These are phyloP conservation scores for Caenorhabditis briggsae DNA, from an alignment of 1,140 invertebrate species.

Conservation along the genomic window DNA sequence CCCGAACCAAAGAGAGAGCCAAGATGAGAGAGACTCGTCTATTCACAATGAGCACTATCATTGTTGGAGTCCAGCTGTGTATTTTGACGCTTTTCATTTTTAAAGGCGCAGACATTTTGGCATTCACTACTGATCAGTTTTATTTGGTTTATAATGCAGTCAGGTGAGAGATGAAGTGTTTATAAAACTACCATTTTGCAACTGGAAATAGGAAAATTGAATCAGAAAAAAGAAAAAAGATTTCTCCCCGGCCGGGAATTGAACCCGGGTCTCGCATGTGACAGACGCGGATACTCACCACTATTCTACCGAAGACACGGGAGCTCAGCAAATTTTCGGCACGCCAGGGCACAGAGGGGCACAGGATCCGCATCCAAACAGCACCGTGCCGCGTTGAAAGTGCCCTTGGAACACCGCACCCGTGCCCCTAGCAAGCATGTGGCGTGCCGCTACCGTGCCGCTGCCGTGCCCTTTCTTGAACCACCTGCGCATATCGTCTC, in stretches of 20 bases:
- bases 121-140: conserved; percentile 52
- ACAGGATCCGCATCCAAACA: no score
- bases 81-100: conserved; percentile 23
- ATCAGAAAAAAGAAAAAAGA: neutral
- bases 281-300: conserved; percentile 73
- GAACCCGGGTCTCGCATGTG: conserved; percentile 74
- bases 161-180: conserved; percentile 22
- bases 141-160: conserved; percentile 58
- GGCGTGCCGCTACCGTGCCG: no score
- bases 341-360: no score
- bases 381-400: no score
- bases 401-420: no score
- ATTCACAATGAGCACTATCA: conserved; percentile 34
- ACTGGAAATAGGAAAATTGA: no score
- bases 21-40: conserved; percentile 7
- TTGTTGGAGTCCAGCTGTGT: conserved; percentile 49
- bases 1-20: neutral
- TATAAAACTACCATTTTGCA: no score
- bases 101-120: conserved; percentile 5
- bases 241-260: conserved; percentile 72
- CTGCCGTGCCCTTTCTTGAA: no score
- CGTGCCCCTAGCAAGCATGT: no score
- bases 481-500: no score
- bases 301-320: conserved; percentile 70
- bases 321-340: no score